Evolutionary conservation across 2,113 vertebrate species (phyloP).

Genomic region (Pedionomus torquatus): DNA sequence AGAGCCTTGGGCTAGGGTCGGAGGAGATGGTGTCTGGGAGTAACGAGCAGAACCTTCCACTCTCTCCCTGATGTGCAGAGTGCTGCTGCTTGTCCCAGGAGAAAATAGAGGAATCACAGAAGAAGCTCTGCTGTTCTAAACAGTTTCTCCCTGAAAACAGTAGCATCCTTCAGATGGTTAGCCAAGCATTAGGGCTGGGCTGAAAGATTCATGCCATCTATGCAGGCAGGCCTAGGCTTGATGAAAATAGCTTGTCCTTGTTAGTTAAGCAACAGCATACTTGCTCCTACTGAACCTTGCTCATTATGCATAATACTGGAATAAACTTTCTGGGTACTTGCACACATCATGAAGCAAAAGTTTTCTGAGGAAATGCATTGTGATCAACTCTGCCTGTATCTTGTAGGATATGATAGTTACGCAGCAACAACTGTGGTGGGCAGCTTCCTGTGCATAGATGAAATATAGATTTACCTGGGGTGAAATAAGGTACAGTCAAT

Average conservation of each 20-base stretch:
- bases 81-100: neutral
- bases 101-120: neutral
- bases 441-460: neutral
- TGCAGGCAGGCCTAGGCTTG: neutral
- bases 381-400: neutral
- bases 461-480: neutral
- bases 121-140: neutral
- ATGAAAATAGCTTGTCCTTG: neutral
- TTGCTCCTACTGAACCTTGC: neutral
- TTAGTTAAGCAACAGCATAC: neutral
- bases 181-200: neutral
- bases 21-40: neutral
- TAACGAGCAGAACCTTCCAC: neutral
- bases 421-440: neutral
- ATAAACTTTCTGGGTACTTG: neutral
- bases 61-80: neutral
- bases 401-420: neutral
- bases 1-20: neutral
- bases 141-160: neutral
- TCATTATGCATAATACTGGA: neutral
- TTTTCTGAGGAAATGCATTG: neutral
- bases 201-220: neutral
- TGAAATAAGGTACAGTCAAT: neutral
- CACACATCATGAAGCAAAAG: neutral
- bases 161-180: neutral